phyloP scores from a whole-genome alignment of 2,797 vertebrate species.

The Knipowitschia caucasica region DNA sequence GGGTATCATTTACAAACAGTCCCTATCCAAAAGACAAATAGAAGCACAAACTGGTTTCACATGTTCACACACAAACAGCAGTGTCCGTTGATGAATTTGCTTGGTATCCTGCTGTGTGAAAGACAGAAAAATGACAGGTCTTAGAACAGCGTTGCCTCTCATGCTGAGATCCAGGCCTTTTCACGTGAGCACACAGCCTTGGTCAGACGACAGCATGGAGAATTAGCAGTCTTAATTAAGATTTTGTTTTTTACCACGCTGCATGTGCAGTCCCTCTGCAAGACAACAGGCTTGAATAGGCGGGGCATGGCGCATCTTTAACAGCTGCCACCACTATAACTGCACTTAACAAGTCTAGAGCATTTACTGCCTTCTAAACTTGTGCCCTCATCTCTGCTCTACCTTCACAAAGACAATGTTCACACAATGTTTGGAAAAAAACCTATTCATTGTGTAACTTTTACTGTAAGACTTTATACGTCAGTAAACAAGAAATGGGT shows the following conservation, averaged over 20 bases:
- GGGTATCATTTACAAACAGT: background rate
- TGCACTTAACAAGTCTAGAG: slow-evolving; percentile 48
- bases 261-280: slow-evolving; percentile 67
- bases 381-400: background rate
- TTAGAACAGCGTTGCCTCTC: slow-evolving; percentile 21
- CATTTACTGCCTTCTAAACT: slow-evolving; percentile 30
- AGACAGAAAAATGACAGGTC: slow-evolving; percentile 15
- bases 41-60: background rate
- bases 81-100: background rate
- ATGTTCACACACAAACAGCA: background rate
- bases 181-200: slow-evolving; percentile 75
- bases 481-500: slow-evolving; percentile 33
- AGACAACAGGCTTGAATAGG: slow-evolving; percentile 58
- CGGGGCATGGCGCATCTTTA: slow-evolving; percentile 50
- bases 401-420: background rate
- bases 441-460: background rate
- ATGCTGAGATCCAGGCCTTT: slow-evolving; percentile 36
- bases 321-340: slow-evolving; percentile 64
- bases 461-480: slow-evolving; percentile 19
- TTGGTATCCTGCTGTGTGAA: slow-evolving; percentile 6
- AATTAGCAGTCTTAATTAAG: slow-evolving; percentile 80
- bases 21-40: no score
- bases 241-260: slow-evolving; percentile 67
- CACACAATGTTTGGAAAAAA: background rate
- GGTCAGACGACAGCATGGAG: slow-evolving; percentile 67